Evolutionary conservation across 2,888 invertebrate species (phyloP).

Genomic region (Polylopha cassiicola): DNA sequence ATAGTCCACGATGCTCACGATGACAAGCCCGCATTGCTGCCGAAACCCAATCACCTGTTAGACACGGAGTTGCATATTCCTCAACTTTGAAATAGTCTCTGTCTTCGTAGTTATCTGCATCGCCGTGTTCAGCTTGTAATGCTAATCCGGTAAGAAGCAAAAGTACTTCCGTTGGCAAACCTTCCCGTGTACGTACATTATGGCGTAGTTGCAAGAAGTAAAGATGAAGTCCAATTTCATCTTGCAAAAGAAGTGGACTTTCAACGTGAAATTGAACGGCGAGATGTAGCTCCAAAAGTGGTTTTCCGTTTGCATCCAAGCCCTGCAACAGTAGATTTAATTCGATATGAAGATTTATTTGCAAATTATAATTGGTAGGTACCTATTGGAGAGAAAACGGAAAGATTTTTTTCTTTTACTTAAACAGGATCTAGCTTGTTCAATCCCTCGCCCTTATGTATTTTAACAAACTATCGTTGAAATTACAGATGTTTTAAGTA

Average conservation of each 20-base stretch:
- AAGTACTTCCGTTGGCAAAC: conserved; percentile 78
- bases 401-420: too few species aligned
- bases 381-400: too few species aligned
- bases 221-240: conserved; percentile 93
- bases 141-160: conserved; percentile 92
- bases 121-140: conserved; percentile 94
- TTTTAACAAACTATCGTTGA: too few species aligned
- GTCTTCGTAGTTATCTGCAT: conserved; percentile 73
- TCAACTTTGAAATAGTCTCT: conserved; percentile 84
- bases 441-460: too few species aligned
- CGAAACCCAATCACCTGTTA: conserved; percentile 78
- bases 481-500: too few species aligned
- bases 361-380: too few species aligned
- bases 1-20: conserved; percentile 86
- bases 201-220: conserved; percentile 96
- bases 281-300: conserved; percentile 91
- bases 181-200: conserved; percentile 86
- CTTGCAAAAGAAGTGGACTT: conserved; percentile 91
- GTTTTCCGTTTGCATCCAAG: conserved; percentile 92
- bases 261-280: conserved; percentile 96
- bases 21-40: conserved; percentile 85
- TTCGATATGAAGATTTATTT: conserved; percentile 9
- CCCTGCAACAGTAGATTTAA: conserved; percentile 77
- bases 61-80: conserved; percentile 87
- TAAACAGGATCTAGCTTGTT: too few species aligned